Base-by-base conservation (phyloP, 2,113 vertebrate species). In the Apaloderma vittatum region DNA sequence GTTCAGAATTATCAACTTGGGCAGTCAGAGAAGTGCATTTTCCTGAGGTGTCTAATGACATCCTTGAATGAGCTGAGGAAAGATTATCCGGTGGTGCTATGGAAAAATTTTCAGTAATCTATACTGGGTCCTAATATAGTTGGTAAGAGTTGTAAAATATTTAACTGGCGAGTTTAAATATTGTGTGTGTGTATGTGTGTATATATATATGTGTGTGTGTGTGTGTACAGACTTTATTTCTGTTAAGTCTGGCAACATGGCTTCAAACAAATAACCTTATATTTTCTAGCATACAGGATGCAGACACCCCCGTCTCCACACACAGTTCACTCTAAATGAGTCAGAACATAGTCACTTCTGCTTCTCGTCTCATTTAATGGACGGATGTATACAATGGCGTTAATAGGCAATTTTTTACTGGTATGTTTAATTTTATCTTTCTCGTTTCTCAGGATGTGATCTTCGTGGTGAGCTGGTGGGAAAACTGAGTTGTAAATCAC, bases 391-490 rank as follows among this genome's bases (percentile, higher is more conserved):
- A 62, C 73, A 70, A 8, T 24, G 8, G n/a, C 5, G 3, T 88
- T 84, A 85, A 36, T 48, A 88, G 52, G 30, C 59, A 77, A 2
- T n/a, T 93, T 93, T 90, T 52, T 90, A 36, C 81, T 30, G 10
- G 9, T 67, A 4, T 92, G 59, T 80, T 88, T 91, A 94, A 93
- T 85, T 90, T 71, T 93, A 86, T 82, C 63, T 9, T 97, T 96
- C 96, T 80, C 24, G 57, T 58, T 98, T 97, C 81, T 95, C 93
- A 98, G 98, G 97, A 98, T 98, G 96, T 98, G 95, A 97, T 96
- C 98, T 98, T 98, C 97, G 78, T 97, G 98, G 97, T 98, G 96
- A 97, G 62, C 97, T 98, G 97, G 94, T 91, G 96, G 93, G 97
- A 93, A 76, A 95, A 94, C 86, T 96, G 91, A 98, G 94, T 96